Base-by-base conservation (phyloP, 1,140 invertebrate genomes). In the Hycleus cichorii region DNA sequence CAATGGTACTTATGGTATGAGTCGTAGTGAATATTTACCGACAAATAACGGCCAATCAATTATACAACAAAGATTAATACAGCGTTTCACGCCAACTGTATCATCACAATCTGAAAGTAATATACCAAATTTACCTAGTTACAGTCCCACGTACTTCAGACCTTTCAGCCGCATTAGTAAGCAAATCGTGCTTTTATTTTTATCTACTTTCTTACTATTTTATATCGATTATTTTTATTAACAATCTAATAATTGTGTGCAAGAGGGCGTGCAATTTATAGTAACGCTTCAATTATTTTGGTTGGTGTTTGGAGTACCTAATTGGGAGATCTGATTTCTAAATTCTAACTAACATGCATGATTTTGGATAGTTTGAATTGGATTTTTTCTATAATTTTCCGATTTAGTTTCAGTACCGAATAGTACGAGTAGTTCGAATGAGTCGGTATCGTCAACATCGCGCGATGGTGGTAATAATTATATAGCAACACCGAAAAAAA, bases 361-460 rank as follows among this genome's bases (percentile, higher is more conserved):
- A 4, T 42, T 39, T 39, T 39, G 18, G 18, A 18, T 18, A 1
- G 18, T 18, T 18, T 1, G 18, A 18, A 18, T 18, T 18, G 18
- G 1, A 32, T 3, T 32, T 32, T 32, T 32, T 3, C 7, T 5
- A 32, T 2, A 5, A 32, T 32, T 32, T 4, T 32, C 32, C 7
- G 18, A 10, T 47, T 24, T 32, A 47, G 48, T 59, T 68, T 57
- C 53, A 66, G 70, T 66, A 54, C 60, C 67, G 38, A 74, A 74
- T 54, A 83, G 82, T 60, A 84, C 83, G 0, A 87, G 84, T 65
- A 87, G 86, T 75, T 87, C 85, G 12, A 87, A 83, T 70, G 86
- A 88, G 73, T 88, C 86, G 11, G 82, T 88, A 4, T 84, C 84
- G 3, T 83, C 85, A 3, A 76, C 77, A 40, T 81, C 81, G 10